Conservation (phyloP, 2,888 invertebrate genomes). For the Helicoverpa assulta region DNA sequence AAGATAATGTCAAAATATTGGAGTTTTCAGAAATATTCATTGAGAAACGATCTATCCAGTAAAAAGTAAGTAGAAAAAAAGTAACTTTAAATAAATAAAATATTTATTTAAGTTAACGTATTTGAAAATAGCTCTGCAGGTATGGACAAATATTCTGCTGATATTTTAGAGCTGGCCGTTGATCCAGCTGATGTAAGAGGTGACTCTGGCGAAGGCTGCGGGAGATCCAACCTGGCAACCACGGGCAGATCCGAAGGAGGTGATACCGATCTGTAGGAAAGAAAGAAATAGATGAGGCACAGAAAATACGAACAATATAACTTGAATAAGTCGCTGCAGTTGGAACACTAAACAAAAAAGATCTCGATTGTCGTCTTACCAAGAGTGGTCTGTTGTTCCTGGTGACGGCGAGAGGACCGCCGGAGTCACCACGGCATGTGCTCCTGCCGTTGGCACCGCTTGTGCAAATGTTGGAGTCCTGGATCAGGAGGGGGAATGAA, state of each 20-base stretch:
- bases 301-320: neutral
- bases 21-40: neutral
- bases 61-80: neutral
- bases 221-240: constrained; percentile 68
- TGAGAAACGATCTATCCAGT: too few species aligned
- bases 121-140: neutral
- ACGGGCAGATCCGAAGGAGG: constrained; percentile 67
- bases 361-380: constrained; percentile 52
- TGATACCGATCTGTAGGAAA: constrained; percentile 69
- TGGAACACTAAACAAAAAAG: neutral
- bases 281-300: neutral
- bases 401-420: constrained; percentile 71
- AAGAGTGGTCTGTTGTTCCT: constrained; percentile 56
- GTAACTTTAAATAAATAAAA: neutral
- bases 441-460: constrained; percentile 65
- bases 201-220: constrained; percentile 69
- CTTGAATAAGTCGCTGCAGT: neutral
- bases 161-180: constrained; percentile 25
- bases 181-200: constrained; percentile 64
- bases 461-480: constrained; percentile 67
- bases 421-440: constrained; percentile 73
- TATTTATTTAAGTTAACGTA: neutral
- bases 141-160: neutral
- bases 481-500: constrained; percentile 55
- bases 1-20: constrained; percentile 26